A percentile compares a stretch with the other conserved stretches of the same genome.
Evolutionary conservation across 1,140 invertebrate species (phyloP).

Genomic region (Papilio xuthus): DNA sequence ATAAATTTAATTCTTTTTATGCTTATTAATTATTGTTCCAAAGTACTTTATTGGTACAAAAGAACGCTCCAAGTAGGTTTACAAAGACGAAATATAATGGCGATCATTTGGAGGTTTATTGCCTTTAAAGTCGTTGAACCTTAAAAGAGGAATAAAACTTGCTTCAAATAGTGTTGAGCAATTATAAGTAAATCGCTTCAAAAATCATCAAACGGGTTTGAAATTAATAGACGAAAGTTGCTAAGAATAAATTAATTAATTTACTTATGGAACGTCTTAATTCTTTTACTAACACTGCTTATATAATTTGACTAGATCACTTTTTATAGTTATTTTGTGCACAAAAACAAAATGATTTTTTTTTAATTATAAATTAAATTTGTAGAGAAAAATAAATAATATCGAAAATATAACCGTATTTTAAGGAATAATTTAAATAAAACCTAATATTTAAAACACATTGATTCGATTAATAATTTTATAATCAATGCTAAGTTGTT

Average conservation of each 20-base stretch:
- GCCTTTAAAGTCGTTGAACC: slow-evolving; percentile 36
- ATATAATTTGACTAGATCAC: neutral
- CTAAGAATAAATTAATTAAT: slow-evolving; percentile 12
- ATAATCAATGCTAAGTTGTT: slow-evolving; percentile 39
- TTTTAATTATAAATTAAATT: too few relatives aligned
- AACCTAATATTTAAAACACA: neutral
- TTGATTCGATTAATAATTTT: neutral
- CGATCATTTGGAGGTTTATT: slow-evolving; percentile 35
- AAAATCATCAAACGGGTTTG: slow-evolving; percentile 29
- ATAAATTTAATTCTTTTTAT: neutral
- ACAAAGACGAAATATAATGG: slow-evolving; percentile 37
- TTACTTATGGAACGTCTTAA: neutral
- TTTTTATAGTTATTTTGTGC: too few relatives aligned
- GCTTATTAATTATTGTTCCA: slow-evolving; percentile 8
- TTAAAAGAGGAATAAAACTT: slow-evolving; percentile 40
- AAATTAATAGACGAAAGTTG: slow-evolving; percentile 22
- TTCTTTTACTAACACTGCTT: neutral
- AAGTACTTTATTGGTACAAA: slow-evolving; percentile 14
- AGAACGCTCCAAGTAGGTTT: slow-evolving; percentile 17
- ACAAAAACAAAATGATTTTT: too few relatives aligned
- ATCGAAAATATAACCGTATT: neutral
- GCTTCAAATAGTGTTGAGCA: slow-evolving; percentile 38
- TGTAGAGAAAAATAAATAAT: too few relatives aligned
- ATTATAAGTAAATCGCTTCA: slow-evolving; percentile 40
- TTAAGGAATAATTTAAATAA: neutral